These are phyloP conservation scores for Chaetorhynchus papuensis DNA, from an alignment of 2,113 vertebrate species.

Conservation along the genomic window DNA sequence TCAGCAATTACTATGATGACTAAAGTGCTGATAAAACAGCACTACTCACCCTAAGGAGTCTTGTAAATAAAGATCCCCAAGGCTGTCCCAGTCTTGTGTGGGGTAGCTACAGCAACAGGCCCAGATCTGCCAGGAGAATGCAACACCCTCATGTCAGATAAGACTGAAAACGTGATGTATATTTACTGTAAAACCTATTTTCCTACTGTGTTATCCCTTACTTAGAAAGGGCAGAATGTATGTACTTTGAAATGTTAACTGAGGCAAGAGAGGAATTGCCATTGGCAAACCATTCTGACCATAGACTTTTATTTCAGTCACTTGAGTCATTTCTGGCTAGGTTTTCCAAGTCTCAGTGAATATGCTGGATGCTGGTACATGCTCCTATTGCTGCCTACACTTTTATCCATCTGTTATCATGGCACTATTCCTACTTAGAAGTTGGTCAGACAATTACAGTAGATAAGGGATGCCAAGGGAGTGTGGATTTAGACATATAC, in stretches of 20 bases:
- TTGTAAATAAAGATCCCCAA: slow-evolving; percentile 20
- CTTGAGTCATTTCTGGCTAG: slow-evolving; percentile 32
- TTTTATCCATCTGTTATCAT: slow-evolving; percentile 54
- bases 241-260: background rate
- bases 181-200: background rate
- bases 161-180: background rate
- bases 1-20: slow-evolving; percentile 25
- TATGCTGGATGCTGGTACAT: slow-evolving; percentile 16
- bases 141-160: background rate
- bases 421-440: slow-evolving; percentile 42
- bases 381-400: slow-evolving; percentile 49
- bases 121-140: background rate
- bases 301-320: slow-evolving; percentile 31
- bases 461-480: slow-evolving; percentile 8
- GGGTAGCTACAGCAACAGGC: background rate
- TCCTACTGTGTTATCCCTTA: background rate
- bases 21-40: slow-evolving; percentile 18
- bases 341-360: slow-evolving; percentile 31
- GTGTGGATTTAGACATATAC: slow-evolving; percentile 4
- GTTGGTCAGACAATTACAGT: slow-evolving; percentile 7
- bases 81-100: background rate
- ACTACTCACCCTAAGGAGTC: background rate
- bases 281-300: background rate
- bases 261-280: background rate
- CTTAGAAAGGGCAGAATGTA: background rate